Conservation (phyloP, 2,888 invertebrate genomes). For the Pandemis heparana region DNA sequence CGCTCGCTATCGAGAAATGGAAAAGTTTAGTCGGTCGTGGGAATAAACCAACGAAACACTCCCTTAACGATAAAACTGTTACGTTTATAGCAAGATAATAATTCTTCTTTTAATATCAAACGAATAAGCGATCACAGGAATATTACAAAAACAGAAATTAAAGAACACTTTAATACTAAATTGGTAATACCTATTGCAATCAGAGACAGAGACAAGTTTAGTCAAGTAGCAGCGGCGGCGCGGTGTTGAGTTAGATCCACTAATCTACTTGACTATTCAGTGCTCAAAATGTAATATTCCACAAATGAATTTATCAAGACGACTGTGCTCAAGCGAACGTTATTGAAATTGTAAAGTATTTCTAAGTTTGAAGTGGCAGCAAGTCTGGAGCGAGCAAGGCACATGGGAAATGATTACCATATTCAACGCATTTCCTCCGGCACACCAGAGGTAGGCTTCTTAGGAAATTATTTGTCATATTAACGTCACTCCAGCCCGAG, state of each 20-base stretch:
- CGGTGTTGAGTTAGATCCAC: conserved; percentile 15
- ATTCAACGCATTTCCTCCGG: conserved; percentile 74
- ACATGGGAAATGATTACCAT: conserved; percentile 80
- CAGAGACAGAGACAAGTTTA: conserved; percentile 11
- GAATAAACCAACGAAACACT: conserved; percentile 31
- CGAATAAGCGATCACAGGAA: not conserved
- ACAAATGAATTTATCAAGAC: conserved; percentile 39
- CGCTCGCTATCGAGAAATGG: conserved; percentile 43
- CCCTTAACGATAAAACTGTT: conserved; percentile 42
- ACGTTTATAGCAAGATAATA: not conserved
- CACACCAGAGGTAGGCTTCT: conserved; percentile 70
- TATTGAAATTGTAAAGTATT: conserved; percentile 63
- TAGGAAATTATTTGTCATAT: conserved; percentile 83
- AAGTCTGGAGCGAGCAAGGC: conserved; percentile 59
- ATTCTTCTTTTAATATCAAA: not conserved
- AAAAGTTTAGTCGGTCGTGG: conserved; percentile 46
- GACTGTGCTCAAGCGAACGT: conserved; percentile 35
- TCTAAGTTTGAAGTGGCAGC: conserved; percentile 66
- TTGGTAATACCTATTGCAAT: not conserved
- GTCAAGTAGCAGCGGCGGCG: conserved; percentile 29
- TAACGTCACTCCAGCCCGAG: conserved; percentile 77
- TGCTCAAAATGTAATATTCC: conserved; percentile 40
- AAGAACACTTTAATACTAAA: not conserved
- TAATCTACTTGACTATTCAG: conserved; percentile 40
- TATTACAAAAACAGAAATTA: too few species aligned